Evolutionary conservation across 1,140 invertebrate genomes (phyloP).

Genomic region (Phthorimaea operculella): DNA sequence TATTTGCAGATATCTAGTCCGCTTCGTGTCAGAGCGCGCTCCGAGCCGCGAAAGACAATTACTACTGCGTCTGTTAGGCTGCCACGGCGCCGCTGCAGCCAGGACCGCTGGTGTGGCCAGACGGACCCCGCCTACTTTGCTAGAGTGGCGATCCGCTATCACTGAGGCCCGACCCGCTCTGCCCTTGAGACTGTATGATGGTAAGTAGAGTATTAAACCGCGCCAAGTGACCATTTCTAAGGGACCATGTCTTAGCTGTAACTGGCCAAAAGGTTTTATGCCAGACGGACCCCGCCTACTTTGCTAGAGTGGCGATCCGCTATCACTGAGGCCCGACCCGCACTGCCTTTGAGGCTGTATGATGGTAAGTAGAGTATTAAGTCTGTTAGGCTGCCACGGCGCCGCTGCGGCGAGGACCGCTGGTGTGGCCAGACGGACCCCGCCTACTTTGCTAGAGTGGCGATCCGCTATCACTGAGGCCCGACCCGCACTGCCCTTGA

Average conservation of each 20-base stretch:
- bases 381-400: constrained; percentile 62
- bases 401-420: constrained; percentile 34
- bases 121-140: constrained; percentile 84
- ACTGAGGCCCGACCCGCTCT: constrained; percentile 86
- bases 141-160: constrained; percentile 90
- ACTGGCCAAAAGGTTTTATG: too few species aligned
- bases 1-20: constrained; percentile 67
- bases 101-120: constrained; percentile 59
- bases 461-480: constrained; percentile 80
- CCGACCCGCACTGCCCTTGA: constrained; percentile 81
- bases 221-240: too few species aligned
- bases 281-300: constrained; percentile 84
- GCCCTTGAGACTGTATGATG: constrained; percentile 70
- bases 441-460: constrained; percentile 93
- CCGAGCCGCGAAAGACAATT: constrained; percentile 57
- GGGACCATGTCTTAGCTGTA: too few species aligned
- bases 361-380: constrained; percentile 67
- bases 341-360: constrained; percentile 72
- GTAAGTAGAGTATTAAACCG: too few species aligned
- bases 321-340: constrained; percentile 83
- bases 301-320: constrained; percentile 91
- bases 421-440: constrained; percentile 74
- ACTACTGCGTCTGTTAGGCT: constrained; percentile 68
- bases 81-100: constrained; percentile 48
- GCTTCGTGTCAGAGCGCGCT: constrained; percentile 72